These are phyloP conservation scores for Margarornis squamiger DNA, from an alignment of 2,797 vertebrate genomes.

Conservation along the genomic window DNA sequence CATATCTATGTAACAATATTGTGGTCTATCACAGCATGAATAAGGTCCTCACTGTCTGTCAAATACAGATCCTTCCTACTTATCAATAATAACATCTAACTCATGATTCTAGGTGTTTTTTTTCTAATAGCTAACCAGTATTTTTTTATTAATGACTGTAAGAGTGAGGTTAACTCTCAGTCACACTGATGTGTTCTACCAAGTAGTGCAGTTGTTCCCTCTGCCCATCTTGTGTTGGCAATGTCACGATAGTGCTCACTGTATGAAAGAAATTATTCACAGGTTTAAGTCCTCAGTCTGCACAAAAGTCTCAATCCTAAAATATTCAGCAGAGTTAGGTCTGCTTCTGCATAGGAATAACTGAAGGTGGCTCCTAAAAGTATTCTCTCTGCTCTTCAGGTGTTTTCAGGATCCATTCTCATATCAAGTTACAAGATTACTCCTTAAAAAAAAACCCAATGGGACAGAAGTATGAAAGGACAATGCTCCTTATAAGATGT, in stretches of 20 bases:
- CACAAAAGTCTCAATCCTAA: background rate
- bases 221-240: background rate
- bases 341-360: background rate
- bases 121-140: background rate
- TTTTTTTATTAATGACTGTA: background rate
- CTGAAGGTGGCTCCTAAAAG: background rate
- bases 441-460: background rate
- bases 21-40: background rate
- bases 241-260: rapidly evolving
- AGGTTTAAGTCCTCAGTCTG: background rate
- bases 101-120: background rate
- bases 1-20: background rate
- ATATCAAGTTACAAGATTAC: background rate
- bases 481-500: background rate
- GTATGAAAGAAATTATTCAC: background rate
- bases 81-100: background rate
- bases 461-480: background rate
- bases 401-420: background rate
- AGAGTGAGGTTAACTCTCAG: background rate
- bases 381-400: background rate
- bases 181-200: background rate
- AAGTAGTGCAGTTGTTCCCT: background rate
- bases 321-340: background rate
- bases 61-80: background rate
- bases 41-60: background rate